phyloP scores from a whole-genome alignment of 2,113 vertebrate genomes.

The Neolamprologus devosi region DNA sequence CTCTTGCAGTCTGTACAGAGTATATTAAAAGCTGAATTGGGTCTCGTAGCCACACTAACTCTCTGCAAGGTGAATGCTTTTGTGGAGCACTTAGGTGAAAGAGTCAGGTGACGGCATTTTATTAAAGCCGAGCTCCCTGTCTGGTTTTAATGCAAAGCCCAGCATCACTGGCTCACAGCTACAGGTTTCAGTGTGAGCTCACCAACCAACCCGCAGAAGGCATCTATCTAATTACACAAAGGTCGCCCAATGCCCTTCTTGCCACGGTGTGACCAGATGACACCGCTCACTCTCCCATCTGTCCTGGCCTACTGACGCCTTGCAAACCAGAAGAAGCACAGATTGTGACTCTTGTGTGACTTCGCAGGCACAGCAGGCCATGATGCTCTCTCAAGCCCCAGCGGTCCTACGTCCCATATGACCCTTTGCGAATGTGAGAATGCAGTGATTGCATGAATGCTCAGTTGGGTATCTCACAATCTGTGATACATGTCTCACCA shows the following conservation, averaged over 20 bases:
- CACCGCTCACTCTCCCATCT: constrained; percentile 48
- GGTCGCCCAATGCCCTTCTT: constrained; percentile 20
- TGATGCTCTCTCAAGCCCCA: background rate
- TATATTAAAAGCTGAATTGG: background rate
- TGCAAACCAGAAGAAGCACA: constrained; percentile 47
- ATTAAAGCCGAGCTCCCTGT: background rate
- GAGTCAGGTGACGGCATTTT: background rate
- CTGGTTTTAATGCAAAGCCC: background rate
- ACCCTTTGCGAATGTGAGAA: constrained; percentile 30
- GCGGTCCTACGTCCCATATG: constrained; percentile 34
- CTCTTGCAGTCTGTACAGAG: background rate
- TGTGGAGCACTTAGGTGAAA: background rate
- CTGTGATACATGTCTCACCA: constrained; percentile 18
- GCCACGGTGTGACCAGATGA: constrained; percentile 39
- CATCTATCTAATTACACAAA: constrained; percentile 35
- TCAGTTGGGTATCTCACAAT: constrained; percentile 48
- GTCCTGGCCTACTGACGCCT: background rate
- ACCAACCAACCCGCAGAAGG: background rate
- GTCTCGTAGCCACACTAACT: background rate
- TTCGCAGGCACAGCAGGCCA: constrained; percentile 51
- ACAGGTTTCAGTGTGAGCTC: constrained; percentile 30
- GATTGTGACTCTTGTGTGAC: constrained; percentile 62
- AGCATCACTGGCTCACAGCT: background rate
- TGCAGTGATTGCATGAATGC: background rate
- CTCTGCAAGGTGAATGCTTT: background rate